These are phyloP conservation scores for Ceuthmochares aereus DNA, from an alignment of 2,113 vertebrate genomes.

Conservation along the genomic window DNA sequence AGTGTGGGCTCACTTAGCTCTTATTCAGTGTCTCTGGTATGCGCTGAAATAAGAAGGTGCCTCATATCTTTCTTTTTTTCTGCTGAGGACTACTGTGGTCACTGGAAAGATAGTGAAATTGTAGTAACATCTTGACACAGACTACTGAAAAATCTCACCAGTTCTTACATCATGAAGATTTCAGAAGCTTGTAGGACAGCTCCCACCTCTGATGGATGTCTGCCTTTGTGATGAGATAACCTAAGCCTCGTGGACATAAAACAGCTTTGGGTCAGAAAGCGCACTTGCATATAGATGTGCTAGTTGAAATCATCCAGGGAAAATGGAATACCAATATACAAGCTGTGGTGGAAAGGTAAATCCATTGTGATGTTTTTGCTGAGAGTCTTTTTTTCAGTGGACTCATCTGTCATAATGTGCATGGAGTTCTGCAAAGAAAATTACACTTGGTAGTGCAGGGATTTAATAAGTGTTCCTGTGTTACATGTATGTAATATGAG, in stretches of 20 bases:
- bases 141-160: not conserved
- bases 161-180: not conserved
- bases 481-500: not conserved
- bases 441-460: not conserved
- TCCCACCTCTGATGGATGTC: not conserved
- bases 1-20: not conserved
- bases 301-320: not conserved
- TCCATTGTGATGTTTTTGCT: not conserved
- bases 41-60: not conserved
- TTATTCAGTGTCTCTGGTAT: not conserved
- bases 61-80: not conserved
- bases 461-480: not conserved
- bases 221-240: not conserved
- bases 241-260: not conserved
- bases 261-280: not conserved
- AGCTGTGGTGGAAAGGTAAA: not conserved
- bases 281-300: not conserved
- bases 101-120: not conserved
- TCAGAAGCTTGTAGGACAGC: not conserved
- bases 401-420: accelerated
- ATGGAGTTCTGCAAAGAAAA: not conserved
- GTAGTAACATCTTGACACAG: not conserved
- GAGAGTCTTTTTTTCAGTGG: not conserved
- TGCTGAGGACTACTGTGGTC: not conserved
- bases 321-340: not conserved